phyloP scores from a whole-genome alignment of 2,888 invertebrate species.

The Laspeyria flexula region DNA sequence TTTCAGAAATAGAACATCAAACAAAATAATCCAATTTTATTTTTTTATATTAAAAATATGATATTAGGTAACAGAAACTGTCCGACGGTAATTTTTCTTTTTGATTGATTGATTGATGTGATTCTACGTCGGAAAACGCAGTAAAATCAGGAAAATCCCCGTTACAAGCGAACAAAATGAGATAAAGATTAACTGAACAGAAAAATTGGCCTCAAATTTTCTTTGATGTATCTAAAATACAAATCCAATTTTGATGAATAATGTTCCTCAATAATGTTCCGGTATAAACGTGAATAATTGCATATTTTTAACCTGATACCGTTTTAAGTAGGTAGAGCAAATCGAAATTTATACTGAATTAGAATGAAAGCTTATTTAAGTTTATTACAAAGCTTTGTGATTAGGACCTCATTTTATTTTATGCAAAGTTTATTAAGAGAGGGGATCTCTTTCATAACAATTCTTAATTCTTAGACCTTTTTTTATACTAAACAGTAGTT shows the following conservation, averaged over 20 bases:
- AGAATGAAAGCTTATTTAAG: too few species aligned
- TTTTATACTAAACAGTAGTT: too few species aligned
- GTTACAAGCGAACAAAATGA: neutral
- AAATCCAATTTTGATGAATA: neutral
- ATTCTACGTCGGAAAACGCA: constrained; percentile 15
- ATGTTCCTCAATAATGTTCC: too few species aligned
- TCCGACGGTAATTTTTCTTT: constrained; percentile 11
- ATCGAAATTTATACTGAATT: too few species aligned
- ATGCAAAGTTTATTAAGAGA: too few species aligned
- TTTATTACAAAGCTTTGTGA: too few species aligned
- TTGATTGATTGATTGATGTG: constrained; percentile 32
- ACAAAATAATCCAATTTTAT: constrained; percentile 19
- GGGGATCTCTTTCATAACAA: too few species aligned
- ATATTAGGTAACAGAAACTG: constrained; percentile 20
- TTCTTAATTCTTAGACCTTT: too few species aligned
- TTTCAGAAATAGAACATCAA: neutral
- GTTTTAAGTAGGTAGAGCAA: too few species aligned
- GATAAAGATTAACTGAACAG: constrained; percentile 5
- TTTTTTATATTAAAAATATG: constrained; percentile 16
- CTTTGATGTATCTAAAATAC: constrained; percentile 3
- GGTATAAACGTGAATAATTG: too few species aligned
- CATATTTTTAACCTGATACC: too few species aligned
- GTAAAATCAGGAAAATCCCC: constrained; percentile 10
- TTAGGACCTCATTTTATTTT: too few species aligned
- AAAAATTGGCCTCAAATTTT: constrained; percentile 5